Conservation (phyloP, 2,888 invertebrate species). For the Corbicula japonica region DNA sequence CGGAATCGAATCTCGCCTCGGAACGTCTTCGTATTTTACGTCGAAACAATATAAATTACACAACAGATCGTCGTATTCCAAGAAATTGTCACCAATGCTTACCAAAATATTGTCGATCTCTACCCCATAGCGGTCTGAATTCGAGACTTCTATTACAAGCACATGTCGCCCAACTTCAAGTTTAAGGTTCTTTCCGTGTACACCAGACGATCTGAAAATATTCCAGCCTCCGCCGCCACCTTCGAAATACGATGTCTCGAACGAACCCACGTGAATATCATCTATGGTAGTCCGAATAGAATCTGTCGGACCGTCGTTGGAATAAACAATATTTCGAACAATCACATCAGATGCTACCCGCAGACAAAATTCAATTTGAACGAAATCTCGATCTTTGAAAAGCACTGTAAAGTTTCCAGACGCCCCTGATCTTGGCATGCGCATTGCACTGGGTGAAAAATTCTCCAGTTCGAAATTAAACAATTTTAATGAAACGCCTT, state of each 20-base stretch:
- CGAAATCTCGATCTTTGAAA: conserved; percentile 36
- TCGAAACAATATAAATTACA: conserved; percentile 66
- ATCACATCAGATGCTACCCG: conserved; percentile 25
- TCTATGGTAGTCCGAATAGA: conserved; percentile 28
- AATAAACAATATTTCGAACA: conserved; percentile 45
- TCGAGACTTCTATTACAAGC: conserved; percentile 43
- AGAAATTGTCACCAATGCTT: conserved; percentile 43
- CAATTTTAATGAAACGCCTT: conserved; percentile 26
- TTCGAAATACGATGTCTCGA: conserved; percentile 24
- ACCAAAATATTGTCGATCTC: conserved; percentile 65
- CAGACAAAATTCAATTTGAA: conserved; percentile 61
- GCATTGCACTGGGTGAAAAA: conserved; percentile 39
- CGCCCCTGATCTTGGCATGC: conserved; percentile 55
- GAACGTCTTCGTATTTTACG: conserved; percentile 48
- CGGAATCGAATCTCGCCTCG: conserved; percentile 44
- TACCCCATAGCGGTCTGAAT: conserved; percentile 61
- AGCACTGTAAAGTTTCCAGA: conserved; percentile 57
- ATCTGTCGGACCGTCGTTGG: conserved; percentile 60
- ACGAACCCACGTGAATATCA: conserved; percentile 36
- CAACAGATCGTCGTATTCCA: conserved; percentile 48
- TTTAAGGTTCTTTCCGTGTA: conserved; percentile 12
- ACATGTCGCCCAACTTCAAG: conserved; percentile 57
- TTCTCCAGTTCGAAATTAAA: conserved; percentile 56
- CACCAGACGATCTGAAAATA: conserved; percentile 50
- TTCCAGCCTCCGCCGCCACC: conserved; percentile 64